These are phyloP conservation scores for Trachelus iudaicus DNA, from an alignment of 2,888 invertebrate species.

Conservation along the genomic window DNA sequence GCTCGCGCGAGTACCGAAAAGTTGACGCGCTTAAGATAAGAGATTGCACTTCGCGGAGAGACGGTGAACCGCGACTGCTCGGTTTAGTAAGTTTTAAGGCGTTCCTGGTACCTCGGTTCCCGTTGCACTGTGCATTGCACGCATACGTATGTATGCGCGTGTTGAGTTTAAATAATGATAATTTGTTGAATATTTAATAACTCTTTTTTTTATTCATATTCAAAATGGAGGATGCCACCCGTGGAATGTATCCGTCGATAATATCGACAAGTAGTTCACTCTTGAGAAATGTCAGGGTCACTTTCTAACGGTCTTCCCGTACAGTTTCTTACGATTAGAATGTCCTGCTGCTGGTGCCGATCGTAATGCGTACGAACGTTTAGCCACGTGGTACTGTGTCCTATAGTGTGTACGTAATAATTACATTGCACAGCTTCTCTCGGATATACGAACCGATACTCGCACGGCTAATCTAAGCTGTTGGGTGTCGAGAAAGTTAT, in stretches of 20 bases:
- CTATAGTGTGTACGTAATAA: neutral
- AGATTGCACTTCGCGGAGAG: constrained; percentile 22
- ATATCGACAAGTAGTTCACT: neutral
- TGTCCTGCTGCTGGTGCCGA: neutral
- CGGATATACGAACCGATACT: constrained; percentile 3
- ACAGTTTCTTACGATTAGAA: neutral
- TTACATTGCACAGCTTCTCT: constrained; percentile 10
- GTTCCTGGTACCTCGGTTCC: neutral
- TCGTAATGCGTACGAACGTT: neutral
- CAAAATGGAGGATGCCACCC: neutral
- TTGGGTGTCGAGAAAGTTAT: constrained; percentile 31
- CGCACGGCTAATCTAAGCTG: constrained; percentile 23
- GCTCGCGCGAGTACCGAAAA: constrained; percentile 15
- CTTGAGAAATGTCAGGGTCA: neutral
- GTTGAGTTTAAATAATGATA: no score
- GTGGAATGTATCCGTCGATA: neutral
- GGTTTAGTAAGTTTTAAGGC: neutral
- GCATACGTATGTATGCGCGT: no score
- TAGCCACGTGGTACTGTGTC: neutral
- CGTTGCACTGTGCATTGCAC: no score
- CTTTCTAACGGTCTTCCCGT: neutral
- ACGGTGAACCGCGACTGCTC: neutral
- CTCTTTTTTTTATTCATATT: neutral
- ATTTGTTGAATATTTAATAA: neutral
- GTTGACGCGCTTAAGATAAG: constrained; percentile 24